These are phyloP conservation scores for Idaea aversata DNA, from an alignment of 2,888 invertebrate genomes.

Conservation along the genomic window DNA sequence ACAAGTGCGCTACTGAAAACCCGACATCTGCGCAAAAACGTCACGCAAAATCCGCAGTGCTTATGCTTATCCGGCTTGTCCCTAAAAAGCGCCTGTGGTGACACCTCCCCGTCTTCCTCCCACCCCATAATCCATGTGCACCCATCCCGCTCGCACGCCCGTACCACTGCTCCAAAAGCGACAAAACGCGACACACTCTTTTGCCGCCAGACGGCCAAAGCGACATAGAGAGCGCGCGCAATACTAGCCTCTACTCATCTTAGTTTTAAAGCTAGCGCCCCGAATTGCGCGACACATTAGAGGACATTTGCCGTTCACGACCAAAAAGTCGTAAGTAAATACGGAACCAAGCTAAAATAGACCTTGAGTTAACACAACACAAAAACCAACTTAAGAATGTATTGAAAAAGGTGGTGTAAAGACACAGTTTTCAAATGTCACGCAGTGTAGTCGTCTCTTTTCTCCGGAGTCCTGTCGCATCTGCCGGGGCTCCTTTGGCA, in stretches of 20 bases:
- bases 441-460: slow-evolving; percentile 79
- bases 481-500: slow-evolving; percentile 75
- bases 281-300: slow-evolving; percentile 76
- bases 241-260: slow-evolving; percentile 57
- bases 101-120: slow-evolving; percentile 74
- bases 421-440: slow-evolving; percentile 80
- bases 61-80: slow-evolving; percentile 65
- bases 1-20: slow-evolving; percentile 48
- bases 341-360: slow-evolving; percentile 24
- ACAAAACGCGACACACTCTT: slow-evolving; percentile 71
- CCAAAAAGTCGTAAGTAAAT: slow-evolving; percentile 44
- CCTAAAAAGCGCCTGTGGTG: slow-evolving; percentile 74
- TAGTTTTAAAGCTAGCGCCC: slow-evolving; percentile 63
- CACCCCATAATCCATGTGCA: slow-evolving; percentile 46
- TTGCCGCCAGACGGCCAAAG: slow-evolving; percentile 55
- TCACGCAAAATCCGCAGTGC: slow-evolving; percentile 62
- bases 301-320: slow-evolving; percentile 56
- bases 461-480: slow-evolving; percentile 79
- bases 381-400: slow-evolving; percentile 31
- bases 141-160: slow-evolving; percentile 65
- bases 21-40: slow-evolving; percentile 64
- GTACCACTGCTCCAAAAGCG: slow-evolving; percentile 57
- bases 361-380: slow-evolving; percentile 20
- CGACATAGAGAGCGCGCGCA: slow-evolving; percentile 48
- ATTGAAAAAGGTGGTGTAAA: slow-evolving; percentile 62